Conservation (phyloP, 2,888 invertebrate genomes). For the Apoda limacodes region DNA sequence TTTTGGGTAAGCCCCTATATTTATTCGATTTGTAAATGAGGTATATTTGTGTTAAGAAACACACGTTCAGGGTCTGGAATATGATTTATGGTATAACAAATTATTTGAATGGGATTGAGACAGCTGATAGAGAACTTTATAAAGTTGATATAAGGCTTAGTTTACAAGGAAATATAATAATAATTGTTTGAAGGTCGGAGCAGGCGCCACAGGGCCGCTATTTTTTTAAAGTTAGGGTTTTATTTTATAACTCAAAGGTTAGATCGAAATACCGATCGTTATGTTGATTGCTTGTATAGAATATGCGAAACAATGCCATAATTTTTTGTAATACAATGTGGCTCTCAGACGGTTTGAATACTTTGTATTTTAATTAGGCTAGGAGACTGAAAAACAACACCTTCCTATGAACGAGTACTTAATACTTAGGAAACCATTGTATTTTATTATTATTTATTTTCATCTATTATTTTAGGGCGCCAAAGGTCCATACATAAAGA, state of each 20-base stretch:
- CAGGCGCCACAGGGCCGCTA: constrained; percentile 47
- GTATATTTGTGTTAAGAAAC: constrained; percentile 59
- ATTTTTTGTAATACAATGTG: too few relatives aligned
- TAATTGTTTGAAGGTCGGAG: constrained; percentile 24
- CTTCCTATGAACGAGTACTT: too few relatives aligned
- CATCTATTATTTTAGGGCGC: too few relatives aligned
- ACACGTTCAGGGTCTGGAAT: constrained; percentile 46
- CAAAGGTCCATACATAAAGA: too few relatives aligned
- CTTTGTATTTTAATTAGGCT: too few relatives aligned
- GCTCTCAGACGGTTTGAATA: too few relatives aligned
- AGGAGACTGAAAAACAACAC: too few relatives aligned
- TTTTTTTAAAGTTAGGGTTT: not conserved
- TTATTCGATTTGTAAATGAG: constrained; percentile 46
- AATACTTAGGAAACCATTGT: too few relatives aligned
- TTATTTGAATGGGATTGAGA: constrained; percentile 6
- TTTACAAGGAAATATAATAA: constrained; percentile 8
- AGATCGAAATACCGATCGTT: not conserved
- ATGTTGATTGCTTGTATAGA: too few relatives aligned
- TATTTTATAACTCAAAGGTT: not conserved
- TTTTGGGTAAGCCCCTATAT: constrained; percentile 36
- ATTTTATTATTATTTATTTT: too few relatives aligned
- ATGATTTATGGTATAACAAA: constrained; percentile 50
- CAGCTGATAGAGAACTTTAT: constrained; percentile 24
- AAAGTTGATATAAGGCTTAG: constrained; percentile 18
- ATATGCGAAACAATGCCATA: too few relatives aligned